Base-by-base conservation (phyloP, 2,113 vertebrate genomes). In the Halcyon senegalensis region DNA sequence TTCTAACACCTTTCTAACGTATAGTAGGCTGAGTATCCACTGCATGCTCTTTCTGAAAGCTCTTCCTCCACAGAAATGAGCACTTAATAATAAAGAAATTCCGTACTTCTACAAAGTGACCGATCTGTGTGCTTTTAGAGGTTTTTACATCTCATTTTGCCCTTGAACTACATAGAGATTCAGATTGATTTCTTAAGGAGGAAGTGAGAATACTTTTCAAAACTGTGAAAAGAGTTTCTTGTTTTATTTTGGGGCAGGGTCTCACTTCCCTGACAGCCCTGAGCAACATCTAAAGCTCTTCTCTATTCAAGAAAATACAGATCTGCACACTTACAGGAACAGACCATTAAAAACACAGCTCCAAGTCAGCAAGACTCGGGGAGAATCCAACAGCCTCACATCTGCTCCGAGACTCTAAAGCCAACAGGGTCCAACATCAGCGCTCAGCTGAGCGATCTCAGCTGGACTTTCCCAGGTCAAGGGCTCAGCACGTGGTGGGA, bases 41-140 rank as follows among this genome's bases (percentile, higher is more conserved):
- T 72, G 33, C 11, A 75, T 15, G 16, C 43, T 43, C 43, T 13
- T 43, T 16, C 35, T 37, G n/a, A 93, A 62, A 27, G 63, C 9
- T 44, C 35, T 70, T 80, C 64, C 48, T 74, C 33, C 19, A 44
- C 0, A 68, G 33, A 85, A 85, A 13, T 2, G 14, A 87, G 18
- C 17, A 73, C 39, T 72, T 64, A 27, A 13, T 27, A 37, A 78
- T 24, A 30, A 79, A 60, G 77, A 83, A 95, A 89, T 67, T 50
- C 72, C 62, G 33, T 35, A 35, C 39, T 82, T 82, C 39, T 51
- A 72, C 7, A 18, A 91, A 79, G 33, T 16, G 16, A 85, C 15
- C 3, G 2, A 33, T 35, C 33, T 43, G 4, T 20, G 33, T 24
- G 16, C 0, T 0, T 68, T 15, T 64, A 15, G 7, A 35, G 2